Percentiles rank a stretch among this genome's conserved stretches.
Evolutionary conservation across 2,113 vertebrate species (phyloP).

Genomic region (Phylloscopus trochiloides): DNA sequence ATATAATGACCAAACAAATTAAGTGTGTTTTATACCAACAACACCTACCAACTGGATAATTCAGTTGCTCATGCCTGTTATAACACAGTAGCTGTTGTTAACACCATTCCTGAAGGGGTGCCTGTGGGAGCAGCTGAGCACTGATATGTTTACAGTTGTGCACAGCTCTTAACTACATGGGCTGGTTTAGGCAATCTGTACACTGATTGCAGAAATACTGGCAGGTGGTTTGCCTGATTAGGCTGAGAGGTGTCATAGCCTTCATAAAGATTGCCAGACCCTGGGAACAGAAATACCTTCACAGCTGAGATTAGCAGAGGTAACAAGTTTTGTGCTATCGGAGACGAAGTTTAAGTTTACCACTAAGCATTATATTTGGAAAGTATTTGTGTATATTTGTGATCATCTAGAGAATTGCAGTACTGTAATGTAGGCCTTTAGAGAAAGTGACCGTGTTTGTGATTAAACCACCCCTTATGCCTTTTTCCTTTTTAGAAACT

Average conservation of each 20-base stretch:
- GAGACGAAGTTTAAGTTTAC: background rate
- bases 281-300: background rate
- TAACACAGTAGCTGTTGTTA: background rate
- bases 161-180: background rate
- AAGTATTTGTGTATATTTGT: background rate
- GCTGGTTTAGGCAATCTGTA: background rate
- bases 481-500: background rate
- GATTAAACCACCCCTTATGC: background rate
- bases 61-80: background rate
- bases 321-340: background rate
- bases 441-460: background rate
- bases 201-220: background rate
- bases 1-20: too few relatives aligned
- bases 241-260: background rate
- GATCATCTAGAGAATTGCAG: background rate
- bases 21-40: background rate
- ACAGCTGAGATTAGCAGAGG: background rate
- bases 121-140: background rate
- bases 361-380: background rate
- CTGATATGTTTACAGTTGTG: background rate
- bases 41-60: background rate
- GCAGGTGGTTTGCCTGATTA: background rate
- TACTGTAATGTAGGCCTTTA: background rate
- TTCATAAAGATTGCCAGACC: background rate
- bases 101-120: background rate